These are phyloP conservation scores for Deroplatys truncata DNA, from an alignment of 2,888 invertebrate species.

Conservation along the genomic window DNA sequence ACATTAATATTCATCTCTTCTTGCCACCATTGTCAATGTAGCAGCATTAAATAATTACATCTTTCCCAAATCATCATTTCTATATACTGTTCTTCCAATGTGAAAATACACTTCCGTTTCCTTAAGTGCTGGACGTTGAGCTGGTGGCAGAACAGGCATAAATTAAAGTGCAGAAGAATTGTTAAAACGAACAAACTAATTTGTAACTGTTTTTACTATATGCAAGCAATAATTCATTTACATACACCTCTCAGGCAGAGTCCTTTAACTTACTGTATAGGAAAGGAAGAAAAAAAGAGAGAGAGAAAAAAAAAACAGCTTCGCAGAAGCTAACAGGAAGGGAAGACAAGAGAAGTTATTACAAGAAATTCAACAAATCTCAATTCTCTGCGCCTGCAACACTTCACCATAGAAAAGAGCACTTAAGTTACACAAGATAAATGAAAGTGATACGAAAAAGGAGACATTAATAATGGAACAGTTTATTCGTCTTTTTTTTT, in stretches of 20 bases:
- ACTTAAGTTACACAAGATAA: not conserved
- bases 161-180: not conserved
- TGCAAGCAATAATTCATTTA: not conserved
- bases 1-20: conserved; percentile 1
- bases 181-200: not conserved
- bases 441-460: not conserved
- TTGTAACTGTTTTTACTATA: not conserved
- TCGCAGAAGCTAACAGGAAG: not conserved
- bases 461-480: conserved; percentile 10
- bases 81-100: not conserved
- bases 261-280: not conserved
- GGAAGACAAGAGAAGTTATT: not conserved
- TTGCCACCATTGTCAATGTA: conserved; percentile 2
- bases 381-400: not conserved
- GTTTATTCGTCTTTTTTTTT: conserved; percentile 20
- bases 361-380: not conserved
- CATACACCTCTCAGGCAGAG: not conserved
- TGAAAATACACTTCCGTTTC: conserved; percentile 16
- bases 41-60: not conserved
- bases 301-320: not conserved
- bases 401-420: not conserved
- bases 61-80: not conserved
- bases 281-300: not conserved
- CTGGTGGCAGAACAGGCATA: conserved; percentile 16
- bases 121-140: not conserved